Evolutionary conservation across 2,113 vertebrate genomes (phyloP).

Genomic region (Crotalus tigris): DNA sequence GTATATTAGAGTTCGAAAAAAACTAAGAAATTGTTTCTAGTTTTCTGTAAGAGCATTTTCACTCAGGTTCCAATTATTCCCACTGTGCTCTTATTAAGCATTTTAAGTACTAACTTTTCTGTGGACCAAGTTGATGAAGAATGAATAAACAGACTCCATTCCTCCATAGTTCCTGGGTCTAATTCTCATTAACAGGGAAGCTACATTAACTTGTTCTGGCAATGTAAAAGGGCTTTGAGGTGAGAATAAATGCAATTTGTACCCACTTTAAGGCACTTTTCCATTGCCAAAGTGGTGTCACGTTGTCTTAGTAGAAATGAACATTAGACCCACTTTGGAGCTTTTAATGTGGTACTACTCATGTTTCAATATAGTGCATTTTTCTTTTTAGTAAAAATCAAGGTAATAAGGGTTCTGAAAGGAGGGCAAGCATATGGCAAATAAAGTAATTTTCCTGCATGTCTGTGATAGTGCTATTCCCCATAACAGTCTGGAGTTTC

Average conservation of each 20-base stretch:
- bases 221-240: conserved; percentile 27
- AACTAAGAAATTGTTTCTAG: not conserved
- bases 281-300: conserved; percentile 35
- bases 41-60: conserved; percentile 2
- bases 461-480: conserved; percentile 61
- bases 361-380: conserved; percentile 30
- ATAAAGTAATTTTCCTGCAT: conserved; percentile 66
- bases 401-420: conserved; percentile 56
- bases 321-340: conserved; percentile 38
- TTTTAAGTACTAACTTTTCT: conserved; percentile 29
- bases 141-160: conserved; percentile 28
- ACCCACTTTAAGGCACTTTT: conserved; percentile 38
- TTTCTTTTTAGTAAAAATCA: conserved; percentile 62
- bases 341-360: conserved; percentile 39
- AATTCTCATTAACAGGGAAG: conserved; percentile 30
- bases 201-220: conserved; percentile 28
- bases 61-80: not conserved
- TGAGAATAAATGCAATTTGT: conserved; percentile 36
- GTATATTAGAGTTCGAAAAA: not conserved
- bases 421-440: conserved; percentile 50
- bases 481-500: conserved; percentile 63
- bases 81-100: not conserved
- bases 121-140: conserved; percentile 48
- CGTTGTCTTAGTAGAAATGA: conserved; percentile 33
- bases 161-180: conserved; percentile 24